These are phyloP conservation scores for Pseudonaja textilis DNA, from an alignment of 2,113 vertebrate genomes.

Conservation along the genomic window DNA sequence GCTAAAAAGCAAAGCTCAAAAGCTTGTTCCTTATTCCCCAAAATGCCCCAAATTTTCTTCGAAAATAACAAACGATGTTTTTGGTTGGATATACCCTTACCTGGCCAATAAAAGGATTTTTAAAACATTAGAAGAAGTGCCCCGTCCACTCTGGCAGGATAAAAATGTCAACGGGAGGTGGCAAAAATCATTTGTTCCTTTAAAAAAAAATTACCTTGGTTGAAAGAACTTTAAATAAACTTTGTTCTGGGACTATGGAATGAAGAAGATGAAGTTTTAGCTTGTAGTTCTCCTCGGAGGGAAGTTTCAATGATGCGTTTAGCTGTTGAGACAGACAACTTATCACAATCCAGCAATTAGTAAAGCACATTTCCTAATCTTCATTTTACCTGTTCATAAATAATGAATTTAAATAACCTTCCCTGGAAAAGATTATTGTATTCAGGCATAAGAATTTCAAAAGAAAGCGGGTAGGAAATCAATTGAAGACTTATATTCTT, in stretches of 20 bases:
- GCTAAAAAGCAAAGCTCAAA: not conserved
- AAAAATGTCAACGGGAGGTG: not conserved
- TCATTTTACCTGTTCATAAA: conserved; percentile 21
- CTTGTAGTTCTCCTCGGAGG: conserved; percentile 81
- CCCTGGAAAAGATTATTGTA: conserved; percentile 16
- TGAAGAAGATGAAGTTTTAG: conserved; percentile 83
- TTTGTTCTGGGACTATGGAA: conserved; percentile 84
- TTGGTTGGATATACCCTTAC: not conserved
- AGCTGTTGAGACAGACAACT: conserved; percentile 74
- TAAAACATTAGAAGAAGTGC: no score
- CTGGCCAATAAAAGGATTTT: not conserved
- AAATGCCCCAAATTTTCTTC: not conserved
- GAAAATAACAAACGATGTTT: not conserved
- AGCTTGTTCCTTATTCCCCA: not conserved
- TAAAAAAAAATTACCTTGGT: conserved; percentile 81
- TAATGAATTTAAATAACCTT: conserved; percentile 38
- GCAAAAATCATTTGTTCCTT: conserved; percentile 28
- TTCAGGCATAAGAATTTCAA: conserved; percentile 39
- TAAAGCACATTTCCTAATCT: conserved; percentile 21
- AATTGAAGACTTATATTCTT: conserved; percentile 31
- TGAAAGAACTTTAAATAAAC: conserved; percentile 89
- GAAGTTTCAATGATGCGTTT: conserved; percentile 77
- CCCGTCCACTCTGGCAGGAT: not conserved
- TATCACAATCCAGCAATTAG: not conserved
- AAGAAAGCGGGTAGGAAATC: not conserved